Conservation (phyloP, 2,797 vertebrate genomes). For the Acrossocheilus fasciatus region DNA sequence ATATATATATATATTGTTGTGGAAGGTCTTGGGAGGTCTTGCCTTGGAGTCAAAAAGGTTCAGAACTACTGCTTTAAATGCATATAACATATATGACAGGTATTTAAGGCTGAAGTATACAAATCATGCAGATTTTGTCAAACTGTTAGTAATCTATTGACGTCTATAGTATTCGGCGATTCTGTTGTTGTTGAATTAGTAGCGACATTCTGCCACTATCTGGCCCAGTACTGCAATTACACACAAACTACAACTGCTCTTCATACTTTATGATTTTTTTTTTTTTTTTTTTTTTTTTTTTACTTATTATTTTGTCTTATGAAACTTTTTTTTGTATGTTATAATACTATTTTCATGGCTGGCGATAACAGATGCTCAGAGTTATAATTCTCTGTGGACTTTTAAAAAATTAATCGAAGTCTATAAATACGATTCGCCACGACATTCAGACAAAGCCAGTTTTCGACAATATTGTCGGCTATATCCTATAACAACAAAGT, state of each 20-base stretch:
- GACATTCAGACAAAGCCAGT: not conserved
- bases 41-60: not conserved
- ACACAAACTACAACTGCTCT: not conserved
- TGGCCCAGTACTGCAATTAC: slow-evolving; percentile 41
- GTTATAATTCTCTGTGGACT: not conserved
- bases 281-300: not conserved
- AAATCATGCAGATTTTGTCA: not conserved
- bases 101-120: not conserved
- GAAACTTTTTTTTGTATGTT: not conserved
- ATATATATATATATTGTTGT: not conserved
- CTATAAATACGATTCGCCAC: not conserved
- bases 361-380: not conserved
- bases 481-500: not conserved
- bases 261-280: not conserved
- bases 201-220: slow-evolving; percentile 59
- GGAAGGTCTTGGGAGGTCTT: not conserved
- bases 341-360: not conserved
- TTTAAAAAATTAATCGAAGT: too few species aligned
- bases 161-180: too few species aligned
- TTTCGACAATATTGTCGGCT: not conserved
- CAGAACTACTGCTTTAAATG: not conserved
- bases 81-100: not conserved
- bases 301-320: not conserved
- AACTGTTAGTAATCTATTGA: not conserved
- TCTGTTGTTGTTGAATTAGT: not conserved